Evolutionary conservation across 37 sponge, comb jelly and placozoan genomes (phyloP).

Genomic region (Diacarnus erythraeanus): DNA sequence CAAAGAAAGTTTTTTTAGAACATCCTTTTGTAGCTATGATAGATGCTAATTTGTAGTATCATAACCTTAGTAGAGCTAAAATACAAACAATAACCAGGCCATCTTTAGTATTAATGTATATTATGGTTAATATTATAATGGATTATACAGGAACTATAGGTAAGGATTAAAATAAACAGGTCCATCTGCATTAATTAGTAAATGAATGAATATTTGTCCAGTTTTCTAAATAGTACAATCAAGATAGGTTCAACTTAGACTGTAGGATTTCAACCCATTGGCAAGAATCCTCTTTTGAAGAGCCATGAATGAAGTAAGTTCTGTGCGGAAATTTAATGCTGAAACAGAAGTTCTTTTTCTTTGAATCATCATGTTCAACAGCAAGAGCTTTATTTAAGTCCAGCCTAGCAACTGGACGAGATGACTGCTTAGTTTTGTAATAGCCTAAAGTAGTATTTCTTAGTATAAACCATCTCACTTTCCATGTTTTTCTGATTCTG

Average conservation of each 20-base stretch:
- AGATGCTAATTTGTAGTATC: too few species aligned
- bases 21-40: too few species aligned
- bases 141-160: background rate
- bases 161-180: background rate
- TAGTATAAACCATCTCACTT: slow-evolving; percentile 75
- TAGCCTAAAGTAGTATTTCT: slow-evolving; percentile 60
- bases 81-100: too few species aligned
- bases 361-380: slow-evolving; percentile 57
- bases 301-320: slow-evolving; percentile 53
- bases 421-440: slow-evolving; percentile 58
- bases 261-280: slow-evolving; percentile 56
- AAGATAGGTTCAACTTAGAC: slow-evolving; percentile 28
- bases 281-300: slow-evolving; percentile 50
- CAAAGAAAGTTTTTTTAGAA: too few species aligned
- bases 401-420: slow-evolving; percentile 50
- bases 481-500: slow-evolving; percentile 61
- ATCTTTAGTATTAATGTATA: too few species aligned
- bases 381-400: slow-evolving; percentile 42
- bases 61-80: too few species aligned
- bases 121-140: too few species aligned
- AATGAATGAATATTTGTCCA: background rate
- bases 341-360: slow-evolving; percentile 63
- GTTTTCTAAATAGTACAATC: background rate
- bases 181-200: too few species aligned
- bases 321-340: slow-evolving; percentile 36